Conservation (phyloP, 37 sponge, comb jelly and placozoan species). For the Theonella swinhoei region DNA sequence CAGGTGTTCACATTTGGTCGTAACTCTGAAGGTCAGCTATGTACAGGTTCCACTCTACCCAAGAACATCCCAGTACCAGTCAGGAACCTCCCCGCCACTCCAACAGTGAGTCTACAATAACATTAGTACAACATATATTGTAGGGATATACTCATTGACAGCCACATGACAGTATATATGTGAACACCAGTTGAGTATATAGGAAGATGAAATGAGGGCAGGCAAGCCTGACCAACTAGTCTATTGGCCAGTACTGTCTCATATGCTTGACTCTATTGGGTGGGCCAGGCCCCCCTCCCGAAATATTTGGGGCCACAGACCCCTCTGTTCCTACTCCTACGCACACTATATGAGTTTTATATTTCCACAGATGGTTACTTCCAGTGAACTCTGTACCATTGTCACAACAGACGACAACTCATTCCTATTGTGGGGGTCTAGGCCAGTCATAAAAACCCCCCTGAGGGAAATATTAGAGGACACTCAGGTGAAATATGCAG, state of each 20-base stretch:
- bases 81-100: constrained; percentile 42
- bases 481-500: neutral
- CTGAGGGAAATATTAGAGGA: constrained; percentile 19
- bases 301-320: too few relatives aligned
- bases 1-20: constrained; percentile 90
- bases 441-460: constrained; percentile 63
- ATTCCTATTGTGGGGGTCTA: constrained; percentile 86
- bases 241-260: too few relatives aligned
- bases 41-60: constrained; percentile 55
- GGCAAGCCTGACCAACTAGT: too few relatives aligned
- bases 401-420: constrained; percentile 75
- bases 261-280: too few relatives aligned
- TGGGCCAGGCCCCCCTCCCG: too few relatives aligned
- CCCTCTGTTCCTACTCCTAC: too few relatives aligned
- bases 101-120: constrained; percentile 55
- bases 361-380: constrained; percentile 84
- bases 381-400: constrained; percentile 79
- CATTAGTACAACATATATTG: neutral
- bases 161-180: neutral
- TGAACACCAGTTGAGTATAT: too few relatives aligned
- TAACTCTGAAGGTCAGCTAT: constrained; percentile 91
- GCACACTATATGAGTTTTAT: too few relatives aligned
- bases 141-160: neutral
- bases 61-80: constrained; percentile 50
- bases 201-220: too few relatives aligned